Evolutionary conservation across 2,888 invertebrate genomes (phyloP).

Genomic region (Agonopterix arenella): DNA sequence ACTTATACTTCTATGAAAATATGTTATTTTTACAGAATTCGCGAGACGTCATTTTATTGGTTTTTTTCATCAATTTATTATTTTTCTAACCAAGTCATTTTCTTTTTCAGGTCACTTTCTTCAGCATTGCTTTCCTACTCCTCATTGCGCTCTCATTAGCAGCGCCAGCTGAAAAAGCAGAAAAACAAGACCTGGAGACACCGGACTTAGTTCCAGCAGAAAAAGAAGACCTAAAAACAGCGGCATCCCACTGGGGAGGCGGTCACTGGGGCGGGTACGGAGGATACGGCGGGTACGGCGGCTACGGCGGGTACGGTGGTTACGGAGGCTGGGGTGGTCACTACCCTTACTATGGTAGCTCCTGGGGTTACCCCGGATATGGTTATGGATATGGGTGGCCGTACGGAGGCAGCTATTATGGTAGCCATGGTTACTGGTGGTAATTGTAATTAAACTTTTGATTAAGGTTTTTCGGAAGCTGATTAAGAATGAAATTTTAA

Average conservation of each 20-base stretch:
- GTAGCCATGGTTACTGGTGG: constrained; percentile 15
- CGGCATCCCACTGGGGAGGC: constrained; percentile 55
- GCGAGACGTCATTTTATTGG: no score
- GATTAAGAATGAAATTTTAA: no score
- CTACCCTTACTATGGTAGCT: constrained; percentile 25
- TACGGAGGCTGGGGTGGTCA: constrained; percentile 25
- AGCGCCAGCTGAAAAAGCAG: constrained; percentile 41
- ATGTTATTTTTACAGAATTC: no score
- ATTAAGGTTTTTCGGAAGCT: no score
- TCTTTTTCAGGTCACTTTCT: constrained; percentile 36
- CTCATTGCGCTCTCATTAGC: constrained; percentile 37
- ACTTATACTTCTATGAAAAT: no score
- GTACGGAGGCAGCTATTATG: constrained; percentile 14
- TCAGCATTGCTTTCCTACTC: constrained; percentile 35
- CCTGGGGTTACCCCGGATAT: constrained; percentile 21
- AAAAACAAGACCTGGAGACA: constrained; percentile 15
- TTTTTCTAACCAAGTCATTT: no score
- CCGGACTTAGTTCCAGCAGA: constrained; percentile 37
- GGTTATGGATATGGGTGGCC: constrained; percentile 21
- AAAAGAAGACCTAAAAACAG: constrained; percentile 58
- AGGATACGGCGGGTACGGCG: constrained; percentile 30
- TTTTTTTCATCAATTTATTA: no score
- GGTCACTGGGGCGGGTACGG: constrained; percentile 17
- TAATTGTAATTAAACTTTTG: not conserved
- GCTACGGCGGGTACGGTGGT: constrained; percentile 25